Percentiles rank a stretch among this genome's conserved stretches.
Evolutionary conservation across 2,113 vertebrate species (phyloP).

Genomic region (Xerus inauris): DNA sequence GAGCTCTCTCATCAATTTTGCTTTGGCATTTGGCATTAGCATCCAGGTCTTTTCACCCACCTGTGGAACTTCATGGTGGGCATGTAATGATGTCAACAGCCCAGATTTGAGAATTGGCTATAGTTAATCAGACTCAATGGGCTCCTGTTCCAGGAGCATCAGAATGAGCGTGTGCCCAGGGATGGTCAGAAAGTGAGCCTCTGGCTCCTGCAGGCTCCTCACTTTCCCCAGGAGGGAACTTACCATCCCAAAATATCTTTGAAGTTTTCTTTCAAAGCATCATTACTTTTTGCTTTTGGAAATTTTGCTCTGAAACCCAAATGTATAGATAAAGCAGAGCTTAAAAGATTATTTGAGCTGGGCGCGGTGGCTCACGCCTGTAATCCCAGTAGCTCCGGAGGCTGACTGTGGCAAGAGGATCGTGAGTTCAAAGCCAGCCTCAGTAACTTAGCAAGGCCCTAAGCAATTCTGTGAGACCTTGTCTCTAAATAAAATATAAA

Average conservation of each 20-base stretch:
- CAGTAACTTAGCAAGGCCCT: too few species aligned
- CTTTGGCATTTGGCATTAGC: not conserved
- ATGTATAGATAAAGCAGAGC: not conserved
- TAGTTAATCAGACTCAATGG: fast-evolving
- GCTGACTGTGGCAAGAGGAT: too few species aligned
- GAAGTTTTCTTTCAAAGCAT: not conserved
- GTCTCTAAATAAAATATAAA: too few species aligned
- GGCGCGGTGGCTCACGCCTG: too few species aligned
- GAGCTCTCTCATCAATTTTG: not conserved
- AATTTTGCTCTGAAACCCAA: not conserved
- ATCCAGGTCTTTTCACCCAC: not conserved
- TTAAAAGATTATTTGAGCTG: not conserved
- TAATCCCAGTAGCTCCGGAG: too few species aligned
- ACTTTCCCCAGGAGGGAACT: not conserved
- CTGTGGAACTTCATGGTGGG: not conserved
- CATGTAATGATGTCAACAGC: not conserved
- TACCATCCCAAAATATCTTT: not conserved
- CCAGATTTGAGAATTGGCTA: not conserved
- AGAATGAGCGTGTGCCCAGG: fast-evolving
- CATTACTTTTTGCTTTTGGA: not conserved
- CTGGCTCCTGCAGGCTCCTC: not conserved
- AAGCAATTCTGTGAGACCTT: too few species aligned
- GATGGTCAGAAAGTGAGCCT: not conserved
- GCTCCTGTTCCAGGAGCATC: not conserved
- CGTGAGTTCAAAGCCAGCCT: too few species aligned